These are phyloP conservation scores for Seriola quinqueradiata DNA, from an alignment of 2,113 vertebrate genomes.

Conservation along the genomic window DNA sequence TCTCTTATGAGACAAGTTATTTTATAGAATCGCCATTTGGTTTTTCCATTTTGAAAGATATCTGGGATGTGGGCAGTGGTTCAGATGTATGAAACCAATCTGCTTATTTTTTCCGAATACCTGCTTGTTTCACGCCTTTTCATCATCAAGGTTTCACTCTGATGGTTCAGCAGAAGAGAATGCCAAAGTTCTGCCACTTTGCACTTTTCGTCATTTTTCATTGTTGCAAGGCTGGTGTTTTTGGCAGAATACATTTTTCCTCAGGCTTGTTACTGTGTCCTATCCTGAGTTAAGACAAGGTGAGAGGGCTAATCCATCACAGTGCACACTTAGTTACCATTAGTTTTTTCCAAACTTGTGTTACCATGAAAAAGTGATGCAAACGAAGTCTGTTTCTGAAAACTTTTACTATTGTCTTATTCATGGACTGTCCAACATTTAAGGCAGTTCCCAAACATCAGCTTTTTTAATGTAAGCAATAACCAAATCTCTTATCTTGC, in stretches of 20 bases:
- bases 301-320: conserved; percentile 3
- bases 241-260: conserved; percentile 25
- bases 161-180: background rate
- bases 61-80: background rate
- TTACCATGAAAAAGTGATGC: conserved; percentile 10
- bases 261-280: conserved; percentile 31
- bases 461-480: background rate
- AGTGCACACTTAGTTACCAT: background rate
- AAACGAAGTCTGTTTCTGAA: background rate
- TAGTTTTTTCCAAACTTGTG: background rate
- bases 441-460: background rate
- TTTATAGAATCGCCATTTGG: background rate
- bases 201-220: conserved; percentile 8
- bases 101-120: background rate
- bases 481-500: background rate
- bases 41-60: background rate
- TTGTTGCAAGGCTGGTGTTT: background rate
- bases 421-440: background rate
- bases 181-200: conserved; percentile 10
- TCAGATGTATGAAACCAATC: conserved; percentile 2
- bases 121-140: conserved; percentile 5
- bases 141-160: background rate
- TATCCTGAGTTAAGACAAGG: background rate
- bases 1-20: background rate
- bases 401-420: background rate